phyloP scores from a whole-genome alignment of 2,113 vertebrate species.

The Cryptoleucopteryx plumbea region DNA sequence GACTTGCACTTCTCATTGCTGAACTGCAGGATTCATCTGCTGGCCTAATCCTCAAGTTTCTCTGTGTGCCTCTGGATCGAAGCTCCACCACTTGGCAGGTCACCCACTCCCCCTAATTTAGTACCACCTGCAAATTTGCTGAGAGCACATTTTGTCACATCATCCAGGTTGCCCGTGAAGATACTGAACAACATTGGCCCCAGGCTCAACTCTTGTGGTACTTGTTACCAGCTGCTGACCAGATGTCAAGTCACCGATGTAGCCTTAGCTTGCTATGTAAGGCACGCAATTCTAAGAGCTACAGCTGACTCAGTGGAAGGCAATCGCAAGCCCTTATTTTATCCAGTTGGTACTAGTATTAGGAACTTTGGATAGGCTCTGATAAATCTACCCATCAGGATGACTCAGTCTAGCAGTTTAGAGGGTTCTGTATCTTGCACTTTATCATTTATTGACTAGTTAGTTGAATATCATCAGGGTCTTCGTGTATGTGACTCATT shows the following conservation, averaged over 20 bases:
- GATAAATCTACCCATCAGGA: not conserved
- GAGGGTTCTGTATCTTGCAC: not conserved
- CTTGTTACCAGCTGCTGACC: not conserved
- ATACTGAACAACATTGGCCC: not conserved
- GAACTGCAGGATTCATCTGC: not conserved
- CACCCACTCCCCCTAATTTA: not conserved
- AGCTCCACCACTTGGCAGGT: not conserved
- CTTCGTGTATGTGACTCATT: not conserved
- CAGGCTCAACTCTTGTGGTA: not conserved
- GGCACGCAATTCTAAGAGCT: not conserved
- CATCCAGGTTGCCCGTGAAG: not conserved
- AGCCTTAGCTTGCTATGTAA: not conserved
- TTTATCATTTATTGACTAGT: not conserved
- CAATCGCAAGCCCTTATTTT: not conserved
- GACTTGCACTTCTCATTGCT: not conserved
- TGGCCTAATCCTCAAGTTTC: not conserved
- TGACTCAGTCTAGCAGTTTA: not conserved
- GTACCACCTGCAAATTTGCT: not conserved
- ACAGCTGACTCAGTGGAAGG: not conserved
- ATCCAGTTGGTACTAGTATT: not conserved
- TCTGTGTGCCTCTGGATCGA: not conserved
- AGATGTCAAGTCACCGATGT: not conserved
- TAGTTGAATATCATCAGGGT: not conserved
- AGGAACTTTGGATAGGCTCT: not conserved
- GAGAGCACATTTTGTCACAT: not conserved